Evolutionary conservation across 2,888 invertebrate species (phyloP), one percentile per base, ranked within the genome.

Genomic region (Tenthredo amoena): DNA sequence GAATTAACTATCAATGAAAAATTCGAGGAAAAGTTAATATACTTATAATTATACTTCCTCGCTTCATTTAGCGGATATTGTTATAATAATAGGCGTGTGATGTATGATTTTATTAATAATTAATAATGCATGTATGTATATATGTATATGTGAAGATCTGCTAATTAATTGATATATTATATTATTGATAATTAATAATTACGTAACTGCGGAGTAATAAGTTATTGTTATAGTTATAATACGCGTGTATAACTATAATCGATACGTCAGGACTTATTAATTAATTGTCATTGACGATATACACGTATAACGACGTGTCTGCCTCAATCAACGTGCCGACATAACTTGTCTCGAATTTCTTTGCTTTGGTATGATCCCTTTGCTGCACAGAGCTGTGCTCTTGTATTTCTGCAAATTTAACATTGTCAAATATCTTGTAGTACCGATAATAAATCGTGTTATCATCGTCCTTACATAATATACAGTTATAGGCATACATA

Each of bases 401-500:
- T 91, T 93, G 93, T 92, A 92, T 93, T 92, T 93, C 93, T 93
- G 93, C 89, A 92, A 93, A 92, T 86, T 87, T 89, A 90, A 90
- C 90, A 89, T 89, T 86, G 89, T 87, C 21, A 84, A 26, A 31
- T 68, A 68, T 68, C 12, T 26, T 10, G 12, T 62, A 26, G 12
- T 62, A 62, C 21, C 21, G 21, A 62, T 12, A 26, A 26, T 62
- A 62, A 26, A 31, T 26, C 21, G 15, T 68, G 31, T 18, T 34
- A 55, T 12, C 5, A 68, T 68, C 68, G 68, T 62, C 62, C 62
- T 62, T 26, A 34, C 5, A 34, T 68, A 68, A 34, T 68, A 34
- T 68, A 34, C 31, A 26, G n/a, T 7, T 31, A 12, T 12, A 65
- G 4, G 10, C 12, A 26, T 12, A 21, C 6, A 65, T 26, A 26